Conservation (phyloP, 2,797 vertebrate genomes). For the Ctenopoma multispine region DNA sequence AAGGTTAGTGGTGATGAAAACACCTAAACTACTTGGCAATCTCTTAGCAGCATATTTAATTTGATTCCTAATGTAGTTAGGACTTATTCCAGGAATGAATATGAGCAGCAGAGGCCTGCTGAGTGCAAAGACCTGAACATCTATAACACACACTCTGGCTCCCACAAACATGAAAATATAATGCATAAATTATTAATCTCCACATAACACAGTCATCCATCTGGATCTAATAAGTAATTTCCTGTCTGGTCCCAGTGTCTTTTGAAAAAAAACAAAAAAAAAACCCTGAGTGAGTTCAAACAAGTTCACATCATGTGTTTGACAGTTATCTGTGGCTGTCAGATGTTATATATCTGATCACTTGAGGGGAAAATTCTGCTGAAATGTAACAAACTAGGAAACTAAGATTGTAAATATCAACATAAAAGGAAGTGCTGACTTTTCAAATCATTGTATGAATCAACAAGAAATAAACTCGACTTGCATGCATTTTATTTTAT, state of each 20-base stretch:
- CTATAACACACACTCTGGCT: conserved; percentile 5
- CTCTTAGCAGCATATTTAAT: conserved; percentile 43
- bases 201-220: conserved; percentile 10
- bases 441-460: conserved; percentile 23
- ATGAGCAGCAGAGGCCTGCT: conserved; percentile 7
- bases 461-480: conserved; percentile 5
- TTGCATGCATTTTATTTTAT: conserved; percentile 18
- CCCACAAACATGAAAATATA: conserved; percentile 47
- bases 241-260: conserved; percentile 35
- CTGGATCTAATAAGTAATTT: conserved; percentile 36
- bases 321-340: conserved; percentile 9
- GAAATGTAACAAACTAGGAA: conserved; percentile 37
- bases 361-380: conserved; percentile 41
- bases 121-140: conserved; percentile 9
- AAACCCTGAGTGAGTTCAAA: conserved; percentile 36
- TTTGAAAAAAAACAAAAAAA: conserved; percentile 14
- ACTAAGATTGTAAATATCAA: conserved; percentile 44
- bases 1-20: conserved; percentile 10
- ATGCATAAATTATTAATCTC: conserved; percentile 44
- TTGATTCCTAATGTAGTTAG: conserved; percentile 57
- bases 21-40: conserved; percentile 6
- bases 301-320: conserved; percentile 34
- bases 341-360: conserved; percentile 27
- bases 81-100: conserved; percentile 37
- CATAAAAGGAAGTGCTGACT: conserved; percentile 23